These are phyloP conservation scores for Micrastur ruficollis DNA, from an alignment of 2,797 vertebrate species.

Conservation along the genomic window DNA sequence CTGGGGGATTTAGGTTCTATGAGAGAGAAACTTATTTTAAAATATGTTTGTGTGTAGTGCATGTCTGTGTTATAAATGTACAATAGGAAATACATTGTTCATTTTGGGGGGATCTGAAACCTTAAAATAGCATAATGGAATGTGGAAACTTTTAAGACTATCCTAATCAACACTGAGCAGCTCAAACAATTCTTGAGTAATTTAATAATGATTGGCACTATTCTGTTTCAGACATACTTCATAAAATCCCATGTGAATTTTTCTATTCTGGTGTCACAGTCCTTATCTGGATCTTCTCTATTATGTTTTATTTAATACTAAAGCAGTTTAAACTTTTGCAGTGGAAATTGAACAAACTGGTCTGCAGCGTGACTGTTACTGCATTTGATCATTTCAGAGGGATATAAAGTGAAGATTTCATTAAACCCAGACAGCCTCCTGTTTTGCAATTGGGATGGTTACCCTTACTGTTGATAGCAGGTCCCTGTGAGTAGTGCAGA, in stretches of 20 bases:
- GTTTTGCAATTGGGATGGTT: not conserved
- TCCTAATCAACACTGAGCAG: not conserved
- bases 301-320: not conserved
- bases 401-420: not conserved
- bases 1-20: not conserved
- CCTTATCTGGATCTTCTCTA: not conserved
- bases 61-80: not conserved
- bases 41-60: not conserved
- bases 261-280: not conserved
- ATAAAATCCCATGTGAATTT: not conserved
- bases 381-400: not conserved
- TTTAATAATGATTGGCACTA: not conserved
- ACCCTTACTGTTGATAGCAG: not conserved
- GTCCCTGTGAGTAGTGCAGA: not conserved
- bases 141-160: not conserved
- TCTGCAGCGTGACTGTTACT: not conserved
- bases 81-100: not conserved
- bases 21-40: not conserved
- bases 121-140: not conserved
- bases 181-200: not conserved
- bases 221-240: not conserved
- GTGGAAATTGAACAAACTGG: not conserved
- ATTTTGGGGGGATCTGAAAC: not conserved
- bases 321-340: not conserved
- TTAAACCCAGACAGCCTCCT: not conserved